Conservation (phyloP, 2,113 vertebrate genomes). For the Rhinolophus sinicus region DNA sequence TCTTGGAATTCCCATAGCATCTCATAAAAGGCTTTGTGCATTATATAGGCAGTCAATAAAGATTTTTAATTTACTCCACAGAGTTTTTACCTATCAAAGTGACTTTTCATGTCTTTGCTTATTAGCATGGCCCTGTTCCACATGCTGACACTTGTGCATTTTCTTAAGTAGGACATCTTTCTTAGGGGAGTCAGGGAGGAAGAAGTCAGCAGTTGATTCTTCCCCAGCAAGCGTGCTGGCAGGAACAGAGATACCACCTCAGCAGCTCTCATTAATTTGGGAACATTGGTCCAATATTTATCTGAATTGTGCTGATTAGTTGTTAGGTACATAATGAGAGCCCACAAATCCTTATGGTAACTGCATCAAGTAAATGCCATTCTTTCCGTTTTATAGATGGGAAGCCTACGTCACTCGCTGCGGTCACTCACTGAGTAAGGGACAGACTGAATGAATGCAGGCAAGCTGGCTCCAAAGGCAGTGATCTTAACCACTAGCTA, state of each 20-base stretch:
- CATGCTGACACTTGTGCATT: neutral
- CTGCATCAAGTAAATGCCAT: neutral
- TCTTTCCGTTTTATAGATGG: neutral
- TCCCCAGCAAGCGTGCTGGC: neutral
- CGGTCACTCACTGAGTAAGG: neutral
- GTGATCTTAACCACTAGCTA: neutral
- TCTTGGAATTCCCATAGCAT: neutral
- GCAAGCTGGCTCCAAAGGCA: neutral
- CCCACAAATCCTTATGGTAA: neutral
- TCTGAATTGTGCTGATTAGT: neutral
- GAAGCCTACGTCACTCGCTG: neutral
- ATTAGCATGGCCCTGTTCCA: neutral
- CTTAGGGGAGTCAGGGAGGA: neutral
- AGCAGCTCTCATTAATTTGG: neutral
- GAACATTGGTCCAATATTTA: neutral
- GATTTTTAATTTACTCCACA: neutral
- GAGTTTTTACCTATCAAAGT: neutral
- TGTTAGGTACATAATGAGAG: neutral
- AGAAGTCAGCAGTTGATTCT: constrained; percentile 17
- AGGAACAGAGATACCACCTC: neutral
- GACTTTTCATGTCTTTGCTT: neutral
- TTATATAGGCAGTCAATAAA: neutral
- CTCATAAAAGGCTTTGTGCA: neutral
- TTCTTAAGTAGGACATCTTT: constrained; percentile 39
- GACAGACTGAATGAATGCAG: neutral